Conservation (phyloP, 1,140 invertebrate genomes). For the Papilio dardanus region DNA sequence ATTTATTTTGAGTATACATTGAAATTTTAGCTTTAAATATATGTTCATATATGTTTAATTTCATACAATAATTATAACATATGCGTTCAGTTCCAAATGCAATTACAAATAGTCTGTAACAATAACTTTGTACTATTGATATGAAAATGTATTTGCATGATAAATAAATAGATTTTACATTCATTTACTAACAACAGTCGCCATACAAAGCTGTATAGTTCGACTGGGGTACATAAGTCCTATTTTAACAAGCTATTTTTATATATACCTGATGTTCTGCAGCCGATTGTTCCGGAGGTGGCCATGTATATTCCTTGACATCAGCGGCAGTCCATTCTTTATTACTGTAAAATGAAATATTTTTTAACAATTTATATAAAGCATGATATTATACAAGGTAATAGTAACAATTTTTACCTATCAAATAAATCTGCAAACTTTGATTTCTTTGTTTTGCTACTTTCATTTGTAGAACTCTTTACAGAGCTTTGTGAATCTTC, state of each 20-base stretch:
- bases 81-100: too few relatives aligned
- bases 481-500: constrained; percentile 91
- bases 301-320: constrained; percentile 97
- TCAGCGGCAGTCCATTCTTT: constrained; percentile 91
- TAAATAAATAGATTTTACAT: too few relatives aligned
- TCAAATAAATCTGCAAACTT: constrained; percentile 90
- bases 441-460: constrained; percentile 86
- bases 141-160: too few relatives aligned
- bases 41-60: too few relatives aligned
- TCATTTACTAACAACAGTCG: too few relatives aligned
- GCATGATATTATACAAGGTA: neutral
- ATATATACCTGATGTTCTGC: constrained; percentile 68
- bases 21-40: too few relatives aligned
- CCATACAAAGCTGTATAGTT: too few relatives aligned
- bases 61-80: too few relatives aligned
- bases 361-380: constrained; percentile 15
- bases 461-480: constrained; percentile 87
- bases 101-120: too few relatives aligned
- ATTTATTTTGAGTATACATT: neutral
- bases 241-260: too few relatives aligned
- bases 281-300: constrained; percentile 84
- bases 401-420: constrained; percentile 70
- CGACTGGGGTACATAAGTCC: too few relatives aligned
- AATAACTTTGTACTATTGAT: too few relatives aligned
- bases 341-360: constrained; percentile 70